A percentile compares a stretch with the other conserved stretches of the same genome.
These are phyloP conservation scores for Cantharis nigra DNA, from an alignment of 2,888 invertebrate species.

Conservation along the genomic window DNA sequence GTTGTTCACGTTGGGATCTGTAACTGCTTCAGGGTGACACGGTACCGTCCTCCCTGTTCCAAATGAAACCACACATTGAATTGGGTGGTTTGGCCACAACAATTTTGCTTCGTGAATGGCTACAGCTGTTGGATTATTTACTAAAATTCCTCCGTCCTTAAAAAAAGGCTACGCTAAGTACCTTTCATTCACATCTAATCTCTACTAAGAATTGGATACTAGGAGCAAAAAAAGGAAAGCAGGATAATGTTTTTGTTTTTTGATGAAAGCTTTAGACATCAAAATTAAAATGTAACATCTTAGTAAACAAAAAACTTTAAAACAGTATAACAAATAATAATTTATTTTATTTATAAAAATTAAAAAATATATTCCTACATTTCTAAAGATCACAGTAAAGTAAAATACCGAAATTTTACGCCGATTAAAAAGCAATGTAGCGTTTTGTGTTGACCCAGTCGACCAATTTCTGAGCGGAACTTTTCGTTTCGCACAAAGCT, in stretches of 20 bases:
- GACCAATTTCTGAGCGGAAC: constrained; percentile 50
- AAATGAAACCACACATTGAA: constrained; percentile 81
- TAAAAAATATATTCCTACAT: not conserved
- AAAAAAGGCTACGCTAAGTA: constrained; percentile 25
- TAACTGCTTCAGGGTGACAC: constrained; percentile 42
- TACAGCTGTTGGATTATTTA: constrained; percentile 87
- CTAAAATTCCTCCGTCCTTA: constrained; percentile 81
- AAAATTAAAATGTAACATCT: not conserved
- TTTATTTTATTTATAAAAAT: not conserved
- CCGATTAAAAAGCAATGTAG: constrained; percentile 42
- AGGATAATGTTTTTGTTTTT: not conserved
- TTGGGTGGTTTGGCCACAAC: constrained; percentile 75
- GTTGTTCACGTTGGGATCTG: constrained; percentile 42
- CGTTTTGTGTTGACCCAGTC: constrained; percentile 57
- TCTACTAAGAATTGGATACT: not conserved
- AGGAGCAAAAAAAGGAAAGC: not conserved
- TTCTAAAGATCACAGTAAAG: not conserved
- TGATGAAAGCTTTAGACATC: not conserved
- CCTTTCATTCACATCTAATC: not conserved
- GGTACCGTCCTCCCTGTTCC: constrained; percentile 73
- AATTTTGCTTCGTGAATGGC: constrained; percentile 86
- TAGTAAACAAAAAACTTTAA: no score
- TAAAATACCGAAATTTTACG: not conserved
- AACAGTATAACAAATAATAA: no score
- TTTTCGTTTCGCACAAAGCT: constrained; percentile 53